Base-by-base conservation (phyloP, 1,140 invertebrate genomes). In the Mizuhopecten yessoensis region DNA sequence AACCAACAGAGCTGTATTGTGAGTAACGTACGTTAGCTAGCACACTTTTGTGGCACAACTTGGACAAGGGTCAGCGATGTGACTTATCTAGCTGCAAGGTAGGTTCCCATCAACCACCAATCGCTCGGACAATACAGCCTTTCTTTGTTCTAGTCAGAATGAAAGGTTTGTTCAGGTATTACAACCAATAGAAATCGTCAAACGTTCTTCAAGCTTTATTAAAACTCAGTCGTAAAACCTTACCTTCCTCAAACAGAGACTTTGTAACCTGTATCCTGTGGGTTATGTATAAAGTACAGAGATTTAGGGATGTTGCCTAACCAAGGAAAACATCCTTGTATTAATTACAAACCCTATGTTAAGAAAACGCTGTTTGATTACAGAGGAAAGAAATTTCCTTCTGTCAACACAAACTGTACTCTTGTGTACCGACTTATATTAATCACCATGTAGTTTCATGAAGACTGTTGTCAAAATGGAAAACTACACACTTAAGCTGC, bases 141-240 rank as follows among this genome's bases (percentile, higher is more conserved):
- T 75, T 75, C 57, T 75, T n/a, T 75, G 57, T 75, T 75, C 57
- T 45, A 75, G 11, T 29, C n/a, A 29, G 57, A 75, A 75, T n/a
- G 57, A 75, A 7, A 75, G 23, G 57, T 7, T 75, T 29, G 57
- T 75, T 29, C 57, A 29, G 57, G 57, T 57, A 57, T 5, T 29
- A 75, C n/a, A 29, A 45, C 42, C 17, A 20, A 45, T 1, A 13
- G 9, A 45, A 45, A 57, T 29, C 29, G n/a, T 75, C n/a, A 75
- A 75, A 75, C 57, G 5, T 9, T 49, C 45, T 49, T 49, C 11
- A 10, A 49, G 5, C 3, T 17, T n/a, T 0, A 5, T 29, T 29
- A 75, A 75, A 29, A 75, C 57, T 75, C 11, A n/a, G 29, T 75
- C 7, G 29, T 75, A n/a, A 75, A 75, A n/a, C 17, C 11, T 75